Evolutionary conservation across 2,888 invertebrate species (phyloP), one percentile per base, ranked within the genome.

Genomic region (Caenorhabditis sulstoni): DNA sequence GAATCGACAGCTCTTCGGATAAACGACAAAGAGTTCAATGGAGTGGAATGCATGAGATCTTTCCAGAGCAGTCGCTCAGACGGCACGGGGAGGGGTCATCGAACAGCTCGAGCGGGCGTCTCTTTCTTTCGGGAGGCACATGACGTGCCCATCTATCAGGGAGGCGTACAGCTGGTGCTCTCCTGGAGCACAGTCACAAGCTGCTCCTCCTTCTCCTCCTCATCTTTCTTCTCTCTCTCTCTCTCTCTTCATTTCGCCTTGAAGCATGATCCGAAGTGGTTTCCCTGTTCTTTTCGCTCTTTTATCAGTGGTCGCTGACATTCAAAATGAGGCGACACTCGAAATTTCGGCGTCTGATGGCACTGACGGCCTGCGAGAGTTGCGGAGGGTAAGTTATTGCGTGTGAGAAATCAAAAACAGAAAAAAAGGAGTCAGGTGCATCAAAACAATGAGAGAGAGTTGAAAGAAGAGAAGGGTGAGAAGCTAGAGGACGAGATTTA

Each of bases 61-160:
- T 29, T 29, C 29, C 29, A 29, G 29, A n/a, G 23, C 1, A 4
- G 53, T 18, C 7, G 5, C n/a, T 14, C 29, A 5, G 11, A 7
- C 29, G n/a, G 9, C 11, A 22, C 37, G 14, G 20, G n/a, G n/a
- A n/a, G n/a, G 58, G 64, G 64, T 68, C 70, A 61, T 55, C 39
- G 70, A 71, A 71, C 68, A 68, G 23, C 45, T n/a, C n/a, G n/a
- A n/a, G n/a, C n/a, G n/a, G n/a, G n/a, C n/a, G n/a, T n/a, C n/a
- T n/a, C n/a, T n/a, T n/a, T n/a, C n/a, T n/a, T 22, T 22, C 14
- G 12, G 29, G n/a, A n/a, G 41, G 59, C 68, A 68, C 59, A 59
- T 71, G 70, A 62, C 59, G 39, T 44, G 20, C 20, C 61, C 59
- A 70, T 70, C 61, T 53, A 70, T 70, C 70, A 70, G 50, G 67